Percentiles rank a stretch among this genome's conserved stretches.
phyloP scores from a whole-genome alignment of 2,888 invertebrate genomes.

The Eupithecia vulgata region DNA sequence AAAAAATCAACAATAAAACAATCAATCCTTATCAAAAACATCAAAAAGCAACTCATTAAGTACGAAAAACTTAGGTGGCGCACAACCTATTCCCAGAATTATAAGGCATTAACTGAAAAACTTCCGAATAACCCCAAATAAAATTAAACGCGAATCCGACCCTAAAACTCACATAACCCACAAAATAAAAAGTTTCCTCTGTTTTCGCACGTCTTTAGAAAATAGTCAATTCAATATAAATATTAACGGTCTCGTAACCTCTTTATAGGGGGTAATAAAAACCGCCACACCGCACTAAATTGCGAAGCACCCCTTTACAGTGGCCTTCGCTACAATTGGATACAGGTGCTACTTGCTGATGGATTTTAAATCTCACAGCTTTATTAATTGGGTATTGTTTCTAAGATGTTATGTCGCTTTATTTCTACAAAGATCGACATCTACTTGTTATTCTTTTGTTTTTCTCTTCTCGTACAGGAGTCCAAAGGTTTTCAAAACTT shows the following conservation, averaged over 20 bases:
- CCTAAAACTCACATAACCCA: slow-evolving; percentile 12
- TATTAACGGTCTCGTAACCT: slow-evolving; percentile 58
- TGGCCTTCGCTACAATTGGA: slow-evolving; percentile 17
- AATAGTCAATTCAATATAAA: slow-evolving; percentile 61
- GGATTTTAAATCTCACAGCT: slow-evolving; percentile 10
- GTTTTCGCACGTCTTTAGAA: slow-evolving; percentile 38
- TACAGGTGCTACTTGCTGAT: slow-evolving; percentile 14
- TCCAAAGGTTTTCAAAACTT: not conserved
- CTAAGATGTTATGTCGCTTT: not conserved
- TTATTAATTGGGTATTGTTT: not conserved
- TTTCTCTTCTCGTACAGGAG: not conserved
- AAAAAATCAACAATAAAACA: not conserved
- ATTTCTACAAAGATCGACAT: not conserved
- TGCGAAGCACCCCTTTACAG: slow-evolving; percentile 52
- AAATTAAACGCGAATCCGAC: slow-evolving; percentile 25
- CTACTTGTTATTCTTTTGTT: not conserved
- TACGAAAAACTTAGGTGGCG: not conserved
- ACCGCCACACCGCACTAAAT: slow-evolving; percentile 56
- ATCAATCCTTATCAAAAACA: not conserved
- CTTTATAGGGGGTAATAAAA: slow-evolving; percentile 64
- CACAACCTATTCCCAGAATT: not conserved
- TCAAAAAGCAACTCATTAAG: not conserved
- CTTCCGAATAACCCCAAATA: slow-evolving; percentile 11
- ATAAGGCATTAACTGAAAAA: not conserved
- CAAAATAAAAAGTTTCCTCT: slow-evolving; percentile 39